Evolutionary conservation across 2,113 vertebrate genomes (phyloP), one percentile per base, ranked within the genome.

Genomic region (Sceloporus undulatus): DNA sequence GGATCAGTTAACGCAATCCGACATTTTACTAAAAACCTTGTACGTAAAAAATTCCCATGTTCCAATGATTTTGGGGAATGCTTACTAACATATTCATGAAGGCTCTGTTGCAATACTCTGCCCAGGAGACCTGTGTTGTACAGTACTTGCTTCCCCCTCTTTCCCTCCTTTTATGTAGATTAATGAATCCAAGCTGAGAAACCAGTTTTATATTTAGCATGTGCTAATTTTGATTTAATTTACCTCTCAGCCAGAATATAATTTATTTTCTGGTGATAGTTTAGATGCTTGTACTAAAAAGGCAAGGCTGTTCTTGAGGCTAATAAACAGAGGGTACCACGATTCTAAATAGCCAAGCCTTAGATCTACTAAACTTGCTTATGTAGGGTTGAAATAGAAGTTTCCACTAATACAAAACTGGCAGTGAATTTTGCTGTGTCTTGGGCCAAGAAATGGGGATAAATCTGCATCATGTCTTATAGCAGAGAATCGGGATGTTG

Each of bases 211-310:
- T 90, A 86, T 93, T 93, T 95, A 93, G 91, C 88, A 65, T 85
- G 66, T 85, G 38, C 78, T 89, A 94, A 93, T 94, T 96, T 94
- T 94, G 94, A 93, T 94, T 94, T 92, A 94, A 96, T 96, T 95
- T 95, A 92, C 93, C 91, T 85, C 88, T 92, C 88, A 81, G 89
- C 91, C 93, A 95, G 93, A 94, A 92, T 95, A 87, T 94, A 93
- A 95, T 95, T 95, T 82, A 93, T 95, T 94, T 94, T 91, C 83
- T 94, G 87, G 92, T 92, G 92, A 91, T 93, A 70, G 23, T 90
- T 93, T 2, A 89, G 76, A 88, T 93, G 71, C 91, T 93, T 84
- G 18, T 88, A 71, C 84, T 91, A 87, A 76, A 84, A 92, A 90
- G 56, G 21, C 62, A 34, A 83, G 87, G 76, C 81, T 82, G 18